Base-by-base conservation (phyloP, 2,113 vertebrate species). In the Triplophysa rosa region DNA sequence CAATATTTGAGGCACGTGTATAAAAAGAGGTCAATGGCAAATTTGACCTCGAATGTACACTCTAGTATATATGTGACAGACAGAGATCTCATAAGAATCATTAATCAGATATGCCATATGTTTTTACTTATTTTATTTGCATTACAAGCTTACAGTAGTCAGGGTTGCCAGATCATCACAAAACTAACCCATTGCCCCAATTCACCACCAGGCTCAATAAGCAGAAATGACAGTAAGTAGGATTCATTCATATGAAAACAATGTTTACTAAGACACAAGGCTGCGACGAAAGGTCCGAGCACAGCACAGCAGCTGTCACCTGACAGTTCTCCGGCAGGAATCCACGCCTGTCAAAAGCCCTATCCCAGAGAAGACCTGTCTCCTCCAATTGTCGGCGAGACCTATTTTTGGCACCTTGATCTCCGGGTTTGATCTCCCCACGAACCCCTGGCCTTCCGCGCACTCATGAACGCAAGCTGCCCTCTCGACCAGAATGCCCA, bases 401-500 rank as follows among this genome's bases (percentile, higher is more conserved):
- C 49, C 81, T 85, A 85, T 79, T 78, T 83, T 75, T 83, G 78
- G 81, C 6, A 69, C 29, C 59, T 63, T 78, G 80, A 81, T 66
- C 68, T 56, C 69, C 68, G 59, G 19, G 56, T 3, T 64, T 69
- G 45, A 79, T 37, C 70, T 84, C 64, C 66, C 62, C 81, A 64
- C 58, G 69, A 74, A 81, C 29, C 82, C 79, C 75, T 84, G 26
- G 26, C 26, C 26, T 52, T 69, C 70, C 73, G 76, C 80, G 78
- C 82, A 65, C 77, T 63, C 82, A 63, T 84, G 66, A 85, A 54
- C 80, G 45, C 33, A 64, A 70, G 75, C 52, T 87, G 85, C 79
- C 70, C 85, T 85, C 82, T 58, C 75, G 84, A 21, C 24, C 40
- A 45, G 87, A 89, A 89, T 89, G 85, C 81, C 86, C 87, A 87